Conservation (phyloP, 1,140 invertebrate genomes). For the Brachystomella parvula region DNA sequence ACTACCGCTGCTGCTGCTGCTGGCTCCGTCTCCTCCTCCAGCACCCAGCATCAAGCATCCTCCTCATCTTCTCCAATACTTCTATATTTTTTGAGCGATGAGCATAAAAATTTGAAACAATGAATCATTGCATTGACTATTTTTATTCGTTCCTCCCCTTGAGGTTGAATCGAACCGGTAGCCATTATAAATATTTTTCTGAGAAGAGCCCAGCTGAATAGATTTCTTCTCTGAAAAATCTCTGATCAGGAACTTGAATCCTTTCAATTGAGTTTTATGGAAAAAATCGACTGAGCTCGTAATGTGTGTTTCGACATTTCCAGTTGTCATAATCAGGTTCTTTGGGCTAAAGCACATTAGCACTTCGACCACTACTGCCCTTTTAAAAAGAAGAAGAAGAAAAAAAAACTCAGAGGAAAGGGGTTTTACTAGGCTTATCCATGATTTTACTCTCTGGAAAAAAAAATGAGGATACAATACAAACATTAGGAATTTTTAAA, state of each 20-base stretch:
- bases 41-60: background rate
- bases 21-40: background rate
- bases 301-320: constrained; percentile 10
- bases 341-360: constrained; percentile 4
- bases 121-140: background rate
- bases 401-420: too few relatives aligned
- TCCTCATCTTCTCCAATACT: too few relatives aligned
- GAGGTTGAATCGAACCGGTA: background rate
- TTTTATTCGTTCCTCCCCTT: background rate
- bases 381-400: background rate
- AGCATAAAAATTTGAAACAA: background rate
- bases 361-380: background rate
- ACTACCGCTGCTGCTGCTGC: background rate
- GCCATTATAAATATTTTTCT: too few relatives aligned
- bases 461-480: too few relatives aligned
- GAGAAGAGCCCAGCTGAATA: background rate
- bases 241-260: constrained; percentile 8
- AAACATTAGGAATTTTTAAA: background rate
- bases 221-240: background rate
- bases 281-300: background rate
- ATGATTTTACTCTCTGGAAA: background rate
- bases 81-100: too few relatives aligned
- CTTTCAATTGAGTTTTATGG: background rate
- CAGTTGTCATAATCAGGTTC: constrained; percentile 10
- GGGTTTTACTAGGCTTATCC: constrained; percentile 9